Percentiles rank a stretch among this genome's conserved stretches.
phyloP scores from a whole-genome alignment of 2,113 vertebrate species.

The Eublepharis macularius region DNA sequence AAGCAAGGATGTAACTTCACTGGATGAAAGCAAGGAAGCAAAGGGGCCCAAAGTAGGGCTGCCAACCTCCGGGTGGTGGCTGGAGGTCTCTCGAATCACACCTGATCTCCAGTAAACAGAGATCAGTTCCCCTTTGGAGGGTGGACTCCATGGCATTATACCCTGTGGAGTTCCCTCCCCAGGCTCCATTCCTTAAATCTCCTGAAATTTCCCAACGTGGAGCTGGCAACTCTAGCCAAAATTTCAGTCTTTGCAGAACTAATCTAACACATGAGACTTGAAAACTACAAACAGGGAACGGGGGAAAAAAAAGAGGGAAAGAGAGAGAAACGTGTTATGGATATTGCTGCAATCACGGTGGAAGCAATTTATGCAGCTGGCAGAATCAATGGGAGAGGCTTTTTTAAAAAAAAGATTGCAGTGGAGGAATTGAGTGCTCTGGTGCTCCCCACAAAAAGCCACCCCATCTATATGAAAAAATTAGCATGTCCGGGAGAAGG shows the following conservation, averaged over 20 bases:
- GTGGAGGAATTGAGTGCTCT: background rate
- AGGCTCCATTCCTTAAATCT: too few species aligned
- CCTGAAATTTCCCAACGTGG: too few species aligned
- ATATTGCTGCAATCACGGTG: background rate
- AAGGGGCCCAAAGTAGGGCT: background rate
- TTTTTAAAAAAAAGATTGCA: too few species aligned
- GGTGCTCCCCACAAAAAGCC: background rate
- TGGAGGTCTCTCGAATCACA: too few species aligned
- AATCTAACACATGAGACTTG: background rate
- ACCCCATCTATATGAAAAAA: background rate
- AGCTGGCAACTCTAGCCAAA: too few species aligned
- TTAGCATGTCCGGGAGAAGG: background rate
- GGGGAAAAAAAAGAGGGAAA: background rate
- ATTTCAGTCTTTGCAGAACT: background rate
- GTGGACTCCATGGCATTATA: too few species aligned
- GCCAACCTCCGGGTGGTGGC: too few species aligned
- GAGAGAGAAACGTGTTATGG: background rate
- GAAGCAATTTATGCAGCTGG: background rate
- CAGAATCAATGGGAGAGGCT: background rate
- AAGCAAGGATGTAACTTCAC: conserved; percentile 2
- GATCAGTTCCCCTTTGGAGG: too few species aligned
- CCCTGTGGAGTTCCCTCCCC: too few species aligned
- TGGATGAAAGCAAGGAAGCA: conserved; percentile 5
- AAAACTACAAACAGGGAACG: background rate
- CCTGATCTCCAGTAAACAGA: too few species aligned